These are phyloP conservation scores for Thymelicus acteon DNA, from an alignment of 2,888 invertebrate genomes.

Conservation along the genomic window DNA sequence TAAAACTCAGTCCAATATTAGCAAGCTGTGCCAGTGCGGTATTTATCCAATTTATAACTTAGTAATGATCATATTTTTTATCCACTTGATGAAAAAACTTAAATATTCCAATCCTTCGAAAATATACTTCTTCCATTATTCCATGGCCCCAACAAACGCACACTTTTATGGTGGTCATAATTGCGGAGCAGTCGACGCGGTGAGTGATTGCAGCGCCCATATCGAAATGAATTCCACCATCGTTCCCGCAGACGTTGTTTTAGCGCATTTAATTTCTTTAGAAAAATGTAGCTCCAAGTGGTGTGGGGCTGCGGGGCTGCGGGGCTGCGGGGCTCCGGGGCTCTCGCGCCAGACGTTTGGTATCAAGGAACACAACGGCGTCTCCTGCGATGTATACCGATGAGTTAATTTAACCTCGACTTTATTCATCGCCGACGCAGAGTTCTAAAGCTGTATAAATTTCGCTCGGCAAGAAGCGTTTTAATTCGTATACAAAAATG, in stretches of 20 bases:
- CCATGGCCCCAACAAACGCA: too few species aligned
- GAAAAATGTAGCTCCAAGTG: conserved; percentile 23
- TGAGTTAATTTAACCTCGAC: conserved; percentile 29
- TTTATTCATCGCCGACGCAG: conserved; percentile 17
- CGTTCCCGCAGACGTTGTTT: conserved; percentile 7
- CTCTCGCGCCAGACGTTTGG: neutral
- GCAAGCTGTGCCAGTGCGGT: too few species aligned
- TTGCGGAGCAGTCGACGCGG: conserved; percentile 36
- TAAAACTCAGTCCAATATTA: too few species aligned
- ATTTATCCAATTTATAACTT: too few species aligned
- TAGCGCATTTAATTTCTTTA: conserved; percentile 29
- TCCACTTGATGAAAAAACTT: too few species aligned
- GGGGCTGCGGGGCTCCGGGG: neutral
- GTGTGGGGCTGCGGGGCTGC: neutral
- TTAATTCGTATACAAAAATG: conserved; percentile 34
- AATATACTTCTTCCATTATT: neutral
- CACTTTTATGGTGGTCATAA: conserved; percentile 41
- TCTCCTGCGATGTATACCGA: conserved; percentile 14
- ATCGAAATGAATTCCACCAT: conserved; percentile 21
- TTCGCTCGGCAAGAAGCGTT: conserved; percentile 22
- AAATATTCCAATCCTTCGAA: neutral
- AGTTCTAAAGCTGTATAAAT: conserved; percentile 28
- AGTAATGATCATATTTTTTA: too few species aligned
- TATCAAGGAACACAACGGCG: neutral
- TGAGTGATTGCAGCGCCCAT: conserved; percentile 38